Percentiles rank a stretch among this genome's conserved stretches.
These are phyloP conservation scores for Drosophila eugracilis DNA, from an alignment of 1,140 invertebrate species.

Conservation along the genomic window DNA sequence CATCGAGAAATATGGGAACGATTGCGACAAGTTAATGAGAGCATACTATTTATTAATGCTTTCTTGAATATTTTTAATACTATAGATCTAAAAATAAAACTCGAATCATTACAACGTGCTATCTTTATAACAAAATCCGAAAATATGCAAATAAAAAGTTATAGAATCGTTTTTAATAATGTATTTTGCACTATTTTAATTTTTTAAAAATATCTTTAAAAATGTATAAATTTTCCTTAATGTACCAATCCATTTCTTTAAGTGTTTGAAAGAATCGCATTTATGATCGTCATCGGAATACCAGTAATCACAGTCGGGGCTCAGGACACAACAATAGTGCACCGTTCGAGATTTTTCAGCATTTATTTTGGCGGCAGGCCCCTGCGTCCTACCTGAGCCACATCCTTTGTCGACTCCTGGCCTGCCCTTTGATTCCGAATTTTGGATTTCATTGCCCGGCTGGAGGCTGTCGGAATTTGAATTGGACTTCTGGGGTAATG, in stretches of 20 bases:
- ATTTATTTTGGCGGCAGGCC: constrained; percentile 71
- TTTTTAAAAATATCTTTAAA: background rate
- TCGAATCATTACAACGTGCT: too few relatives aligned
- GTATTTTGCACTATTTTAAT: too few relatives aligned
- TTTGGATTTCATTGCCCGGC: constrained; percentile 60
- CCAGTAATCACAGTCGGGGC: constrained; percentile 67
- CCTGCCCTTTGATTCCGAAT: constrained; percentile 63
- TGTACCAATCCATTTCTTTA: background rate
- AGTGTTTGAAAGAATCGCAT: constrained; percentile 28
- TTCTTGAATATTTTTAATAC: too few relatives aligned
- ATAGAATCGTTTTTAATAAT: too few relatives aligned
- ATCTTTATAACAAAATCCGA: too few relatives aligned
- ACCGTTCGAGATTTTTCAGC: constrained; percentile 57
- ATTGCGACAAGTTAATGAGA: background rate
- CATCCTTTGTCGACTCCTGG: constrained; percentile 55
- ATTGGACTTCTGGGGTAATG: constrained; percentile 60
- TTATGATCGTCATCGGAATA: constrained; percentile 48
- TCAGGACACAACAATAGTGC: constrained; percentile 64
- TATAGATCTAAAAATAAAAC: too few relatives aligned
- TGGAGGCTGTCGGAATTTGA: constrained; percentile 49
- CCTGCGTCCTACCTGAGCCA: constrained; percentile 56
- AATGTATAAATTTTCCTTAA: background rate
- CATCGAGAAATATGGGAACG: background rate
- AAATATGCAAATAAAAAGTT: too few relatives aligned
- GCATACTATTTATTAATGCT: too few relatives aligned